Evolutionary conservation across 2,888 invertebrate species (phyloP).

Genomic region (Monopis laevigella): DNA sequence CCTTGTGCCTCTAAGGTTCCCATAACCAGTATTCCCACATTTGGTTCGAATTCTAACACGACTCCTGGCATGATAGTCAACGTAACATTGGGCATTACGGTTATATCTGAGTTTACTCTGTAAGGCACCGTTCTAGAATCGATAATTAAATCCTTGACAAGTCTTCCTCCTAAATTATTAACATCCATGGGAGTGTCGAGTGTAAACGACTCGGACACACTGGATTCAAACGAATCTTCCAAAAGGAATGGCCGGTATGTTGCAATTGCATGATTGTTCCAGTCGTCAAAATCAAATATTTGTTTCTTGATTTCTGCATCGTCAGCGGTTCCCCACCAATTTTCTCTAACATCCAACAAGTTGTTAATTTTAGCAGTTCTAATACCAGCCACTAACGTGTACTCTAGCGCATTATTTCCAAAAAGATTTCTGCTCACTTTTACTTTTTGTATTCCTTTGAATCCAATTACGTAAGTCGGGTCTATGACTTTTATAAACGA

Average conservation of each 20-base stretch:
- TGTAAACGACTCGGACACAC: conserved; percentile 75
- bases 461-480: conserved; percentile 87
- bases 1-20: conserved; percentile 90
- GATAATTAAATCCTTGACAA: conserved; percentile 73
- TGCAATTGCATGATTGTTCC: conserved; percentile 98
- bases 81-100: conserved; percentile 94
- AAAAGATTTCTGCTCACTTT: conserved; percentile 90
- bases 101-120: conserved; percentile 87
- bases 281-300: conserved; percentile 98
- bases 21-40: conserved; percentile 94
- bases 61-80: conserved; percentile 90
- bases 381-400: conserved; percentile 92
- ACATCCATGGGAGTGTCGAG: conserved; percentile 65
- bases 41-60: conserved; percentile 91
- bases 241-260: conserved; percentile 88
- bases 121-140: conserved; percentile 76
- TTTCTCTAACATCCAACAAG: conserved; percentile 86
- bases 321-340: conserved; percentile 94
- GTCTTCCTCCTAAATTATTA: conserved; percentile 80
- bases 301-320: conserved; percentile 78
- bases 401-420: conserved; percentile 82
- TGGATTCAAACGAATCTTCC: conserved; percentile 79
- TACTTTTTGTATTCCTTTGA: conserved; percentile 95
- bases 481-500: conserved; percentile 45
- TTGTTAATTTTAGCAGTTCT: conserved; percentile 89